These are phyloP conservation scores for Pyralis farinalis DNA, from an alignment of 2,888 invertebrate genomes.

Conservation along the genomic window DNA sequence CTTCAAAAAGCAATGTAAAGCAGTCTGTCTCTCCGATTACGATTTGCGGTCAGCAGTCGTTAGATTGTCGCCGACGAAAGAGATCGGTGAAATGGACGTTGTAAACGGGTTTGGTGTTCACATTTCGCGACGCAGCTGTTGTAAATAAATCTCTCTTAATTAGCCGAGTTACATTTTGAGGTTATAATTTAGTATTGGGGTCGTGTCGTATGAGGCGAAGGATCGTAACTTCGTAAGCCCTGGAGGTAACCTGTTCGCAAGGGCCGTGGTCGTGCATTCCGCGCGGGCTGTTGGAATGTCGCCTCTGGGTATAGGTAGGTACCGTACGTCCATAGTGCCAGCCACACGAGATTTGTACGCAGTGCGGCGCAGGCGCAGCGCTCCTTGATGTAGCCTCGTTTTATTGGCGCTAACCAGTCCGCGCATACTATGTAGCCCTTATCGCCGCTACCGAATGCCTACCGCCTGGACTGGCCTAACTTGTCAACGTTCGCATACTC, in stretches of 20 bases:
- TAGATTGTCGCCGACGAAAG: constrained; percentile 65
- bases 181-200: constrained; percentile 54
- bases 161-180: constrained; percentile 41
- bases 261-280: constrained; percentile 67
- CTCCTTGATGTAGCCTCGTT: constrained; percentile 59
- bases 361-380: constrained; percentile 52
- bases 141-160: constrained; percentile 49
- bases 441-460: constrained; percentile 53
- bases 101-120: constrained; percentile 64
- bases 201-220: too few species aligned
- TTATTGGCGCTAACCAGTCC: constrained; percentile 59
- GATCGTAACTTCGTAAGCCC: constrained; percentile 50
- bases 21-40: constrained; percentile 56
- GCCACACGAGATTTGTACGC: constrained; percentile 70
- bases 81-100: constrained; percentile 66
- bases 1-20: constrained; percentile 71
- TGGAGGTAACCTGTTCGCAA: constrained; percentile 65
- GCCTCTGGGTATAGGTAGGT: constrained; percentile 58
- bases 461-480: constrained; percentile 28
- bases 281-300: constrained; percentile 69
- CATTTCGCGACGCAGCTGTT: constrained; percentile 56
- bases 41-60: constrained; percentile 71
- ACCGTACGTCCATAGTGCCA: constrained; percentile 68
- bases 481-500: constrained; percentile 23
- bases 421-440: constrained; percentile 53